phyloP scores from a whole-genome alignment of 2,113 vertebrate species.

The Sylvilagus bachmani region DNA sequence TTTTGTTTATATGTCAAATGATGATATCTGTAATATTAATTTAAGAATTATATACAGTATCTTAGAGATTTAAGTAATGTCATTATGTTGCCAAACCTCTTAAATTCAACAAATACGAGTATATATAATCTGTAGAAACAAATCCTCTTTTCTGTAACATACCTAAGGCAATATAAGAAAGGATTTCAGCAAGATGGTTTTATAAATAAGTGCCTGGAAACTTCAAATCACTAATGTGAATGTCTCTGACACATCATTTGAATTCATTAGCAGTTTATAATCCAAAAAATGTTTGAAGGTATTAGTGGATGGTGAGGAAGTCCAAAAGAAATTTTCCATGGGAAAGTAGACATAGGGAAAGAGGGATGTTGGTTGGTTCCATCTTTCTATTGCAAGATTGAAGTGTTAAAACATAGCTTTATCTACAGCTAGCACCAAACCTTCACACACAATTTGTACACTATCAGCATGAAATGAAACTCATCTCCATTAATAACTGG shows the following conservation, averaged over 20 bases:
- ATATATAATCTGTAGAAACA: neutral
- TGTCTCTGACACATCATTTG: neutral
- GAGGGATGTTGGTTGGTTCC: accelerated
- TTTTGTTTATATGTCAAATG: neutral
- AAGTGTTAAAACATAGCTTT: neutral
- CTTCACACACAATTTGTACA: neutral
- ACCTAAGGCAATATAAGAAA: neutral
- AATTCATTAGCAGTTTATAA: constrained; percentile 40
- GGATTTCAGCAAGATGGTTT: neutral
- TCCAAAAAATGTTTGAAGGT: neutral
- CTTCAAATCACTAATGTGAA: neutral
- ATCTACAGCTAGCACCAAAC: neutral
- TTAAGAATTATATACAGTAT: constrained; percentile 29
- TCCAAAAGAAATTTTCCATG: constrained; percentile 1
- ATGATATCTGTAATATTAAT: neutral
- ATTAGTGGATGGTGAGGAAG: neutral
- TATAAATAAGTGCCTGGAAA: neutral
- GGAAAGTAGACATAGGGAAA: neutral
- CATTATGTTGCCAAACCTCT: neutral
- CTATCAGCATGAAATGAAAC: neutral
- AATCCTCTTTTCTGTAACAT: neutral
- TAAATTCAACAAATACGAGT: neutral
- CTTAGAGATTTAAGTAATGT: neutral
- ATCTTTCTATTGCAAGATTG: neutral
- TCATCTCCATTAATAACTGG: neutral